Conservation (phyloP, 2,113 vertebrate species). For the Protomyctophum bolini region DNA sequence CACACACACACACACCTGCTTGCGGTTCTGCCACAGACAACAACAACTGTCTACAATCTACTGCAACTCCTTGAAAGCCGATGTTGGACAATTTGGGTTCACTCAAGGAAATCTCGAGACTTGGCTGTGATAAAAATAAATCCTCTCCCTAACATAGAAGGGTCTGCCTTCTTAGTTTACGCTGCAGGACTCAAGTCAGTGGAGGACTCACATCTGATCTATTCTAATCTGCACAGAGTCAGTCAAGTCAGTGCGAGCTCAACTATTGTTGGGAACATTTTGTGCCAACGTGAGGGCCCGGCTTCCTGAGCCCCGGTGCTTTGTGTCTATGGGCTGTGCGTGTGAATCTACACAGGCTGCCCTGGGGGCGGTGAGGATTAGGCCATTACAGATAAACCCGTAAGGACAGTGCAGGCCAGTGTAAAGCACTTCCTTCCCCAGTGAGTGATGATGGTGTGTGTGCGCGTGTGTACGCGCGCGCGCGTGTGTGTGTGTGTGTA, state of each 20-base stretch:
- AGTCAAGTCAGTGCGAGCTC: background rate
- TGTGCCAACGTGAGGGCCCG: background rate
- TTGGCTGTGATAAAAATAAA: too few species aligned
- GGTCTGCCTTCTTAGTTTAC: background rate
- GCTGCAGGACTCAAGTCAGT: background rate
- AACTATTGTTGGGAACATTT: background rate
- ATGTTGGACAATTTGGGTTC: background rate
- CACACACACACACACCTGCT: constrained; percentile 6
- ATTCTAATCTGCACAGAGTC: too few species aligned
- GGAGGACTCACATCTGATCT: too few species aligned
- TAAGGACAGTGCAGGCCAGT: background rate
- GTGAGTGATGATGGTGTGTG: too few species aligned
- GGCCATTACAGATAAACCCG: background rate
- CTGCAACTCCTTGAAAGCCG: background rate
- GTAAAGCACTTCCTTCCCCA: constrained; percentile 16
- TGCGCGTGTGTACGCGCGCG: too few species aligned
- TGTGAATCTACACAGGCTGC: constrained; percentile 7
- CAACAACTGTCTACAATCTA: constrained; percentile 26
- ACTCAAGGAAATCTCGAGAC: too few species aligned
- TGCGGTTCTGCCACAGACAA: constrained; percentile 15
- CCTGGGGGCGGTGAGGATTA: constrained; percentile 11
- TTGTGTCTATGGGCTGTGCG: constrained; percentile 18
- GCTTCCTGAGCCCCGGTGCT: constrained; percentile 29
- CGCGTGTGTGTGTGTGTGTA: background rate
- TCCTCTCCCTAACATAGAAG: too few species aligned